A percentile compares a stretch with the other conserved stretches of the same genome.
Conservation (phyloP, 2,888 invertebrate genomes). For the Tinea pellionella region DNA sequence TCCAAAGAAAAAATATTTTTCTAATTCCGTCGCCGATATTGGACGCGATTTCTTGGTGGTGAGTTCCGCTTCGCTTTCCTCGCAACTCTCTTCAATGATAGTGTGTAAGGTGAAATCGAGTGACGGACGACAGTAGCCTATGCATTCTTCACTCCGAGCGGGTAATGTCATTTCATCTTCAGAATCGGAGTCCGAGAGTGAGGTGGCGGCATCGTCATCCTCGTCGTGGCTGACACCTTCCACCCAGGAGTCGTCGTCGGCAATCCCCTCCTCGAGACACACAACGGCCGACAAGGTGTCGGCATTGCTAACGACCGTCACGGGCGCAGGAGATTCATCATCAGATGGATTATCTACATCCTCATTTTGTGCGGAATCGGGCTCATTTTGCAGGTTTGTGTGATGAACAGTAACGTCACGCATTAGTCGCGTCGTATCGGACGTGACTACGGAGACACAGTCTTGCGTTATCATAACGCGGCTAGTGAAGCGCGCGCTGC, state of each 20-base stretch:
- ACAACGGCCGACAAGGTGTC: slow-evolving; percentile 80
- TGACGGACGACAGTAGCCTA: slow-evolving; percentile 84
- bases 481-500: slow-evolving; percentile 82
- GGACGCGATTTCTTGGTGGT: slow-evolving; percentile 72
- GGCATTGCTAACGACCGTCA: slow-evolving; percentile 77
- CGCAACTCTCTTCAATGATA: slow-evolving; percentile 94
- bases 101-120: slow-evolving; percentile 93
- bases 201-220: slow-evolving; percentile 77
- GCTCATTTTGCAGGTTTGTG: slow-evolving; percentile 71
- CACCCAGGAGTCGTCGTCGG: slow-evolving; percentile 93
- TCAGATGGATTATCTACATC: slow-evolving; percentile 45
- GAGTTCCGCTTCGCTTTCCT: slow-evolving; percentile 89
- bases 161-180: slow-evolving; percentile 76
- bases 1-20: slow-evolving; percentile 91
- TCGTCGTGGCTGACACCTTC: slow-evolving; percentile 87
- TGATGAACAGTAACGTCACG: slow-evolving; percentile 74
- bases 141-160: slow-evolving; percentile 83
- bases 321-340: slow-evolving; percentile 60
- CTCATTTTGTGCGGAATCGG: slow-evolving; percentile 42
- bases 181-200: slow-evolving; percentile 75
- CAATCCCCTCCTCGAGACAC: slow-evolving; percentile 86
- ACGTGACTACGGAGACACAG: slow-evolving; percentile 79
- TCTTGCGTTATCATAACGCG: slow-evolving; percentile 92
- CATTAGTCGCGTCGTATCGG: slow-evolving; percentile 79
- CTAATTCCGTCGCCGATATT: slow-evolving; percentile 84